Percentiles rank a stretch among this genome's conserved stretches.
Evolutionary conservation across 2,888 invertebrate genomes (phyloP).

Genomic region (Ditula angustiorana): DNA sequence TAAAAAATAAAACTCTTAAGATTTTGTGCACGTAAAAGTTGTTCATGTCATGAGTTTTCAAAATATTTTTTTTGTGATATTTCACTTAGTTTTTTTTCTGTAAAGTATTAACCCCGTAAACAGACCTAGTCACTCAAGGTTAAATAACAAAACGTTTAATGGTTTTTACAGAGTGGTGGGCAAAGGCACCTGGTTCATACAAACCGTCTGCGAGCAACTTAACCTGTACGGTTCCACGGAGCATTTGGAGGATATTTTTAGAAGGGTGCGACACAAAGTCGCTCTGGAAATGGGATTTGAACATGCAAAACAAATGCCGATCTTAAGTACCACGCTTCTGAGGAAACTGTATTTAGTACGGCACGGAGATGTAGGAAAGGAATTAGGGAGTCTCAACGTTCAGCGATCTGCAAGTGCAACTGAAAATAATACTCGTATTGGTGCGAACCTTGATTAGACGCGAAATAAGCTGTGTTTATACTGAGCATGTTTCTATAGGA

Average conservation of each 20-base stretch:
- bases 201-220: constrained; percentile 18
- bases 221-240: not conserved
- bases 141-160: too few relatives aligned
- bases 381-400: too few relatives aligned
- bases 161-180: constrained; percentile 7
- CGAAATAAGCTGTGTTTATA: not conserved
- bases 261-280: constrained; percentile 2
- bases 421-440: too few relatives aligned
- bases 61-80: too few relatives aligned
- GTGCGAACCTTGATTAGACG: not conserved
- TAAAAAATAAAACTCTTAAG: too few relatives aligned
- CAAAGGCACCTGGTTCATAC: constrained; percentile 29
- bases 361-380: not conserved
- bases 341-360: constrained; percentile 16
- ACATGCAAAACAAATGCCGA: constrained; percentile 19
- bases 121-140: too few relatives aligned
- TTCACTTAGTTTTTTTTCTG: too few relatives aligned
- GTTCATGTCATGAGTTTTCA: too few relatives aligned
- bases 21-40: too few relatives aligned
- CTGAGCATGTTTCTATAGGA: not conserved
- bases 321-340: constrained; percentile 8
- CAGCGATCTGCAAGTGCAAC: too few relatives aligned
- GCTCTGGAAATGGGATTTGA: not conserved
- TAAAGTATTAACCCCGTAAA: too few relatives aligned
- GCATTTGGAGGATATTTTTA: constrained; percentile 17